Evolutionary conservation across 2,888 invertebrate genomes (phyloP).

Genomic region (Dynastes maya): DNA sequence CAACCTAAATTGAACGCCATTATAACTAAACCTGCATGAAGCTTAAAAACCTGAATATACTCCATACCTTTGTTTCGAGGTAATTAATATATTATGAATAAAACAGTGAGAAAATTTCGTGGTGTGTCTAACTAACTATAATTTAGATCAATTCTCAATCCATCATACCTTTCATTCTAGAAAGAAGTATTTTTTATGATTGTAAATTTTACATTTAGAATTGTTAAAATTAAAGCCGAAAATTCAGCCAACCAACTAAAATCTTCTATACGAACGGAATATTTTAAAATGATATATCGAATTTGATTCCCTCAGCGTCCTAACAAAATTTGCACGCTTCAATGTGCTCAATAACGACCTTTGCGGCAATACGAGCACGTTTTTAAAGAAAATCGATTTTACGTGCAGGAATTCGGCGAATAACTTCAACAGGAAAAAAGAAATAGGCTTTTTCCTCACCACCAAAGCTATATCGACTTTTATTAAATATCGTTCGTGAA

Average conservation of each 20-base stretch:
- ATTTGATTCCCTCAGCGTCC: conserved; percentile 49
- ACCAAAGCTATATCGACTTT: neutral
- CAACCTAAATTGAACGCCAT: no score
- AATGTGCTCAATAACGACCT: conserved; percentile 61
- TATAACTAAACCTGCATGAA: no score
- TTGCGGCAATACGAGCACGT: conserved; percentile 59
- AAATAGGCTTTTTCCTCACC: conserved; percentile 38
- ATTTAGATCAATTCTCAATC: no score
- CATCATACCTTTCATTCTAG: no score
- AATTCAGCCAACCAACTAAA: conserved; percentile 5
- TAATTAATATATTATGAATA: no score
- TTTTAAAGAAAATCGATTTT: conserved; percentile 59
- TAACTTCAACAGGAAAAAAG: conserved; percentile 34
- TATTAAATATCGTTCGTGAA: conserved; percentile 15
- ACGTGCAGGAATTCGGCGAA: conserved; percentile 47
- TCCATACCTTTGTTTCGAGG: no score
- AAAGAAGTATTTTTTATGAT: neutral
- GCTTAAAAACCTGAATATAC: no score
- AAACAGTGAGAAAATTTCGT: no score
- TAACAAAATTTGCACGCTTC: conserved; percentile 61
- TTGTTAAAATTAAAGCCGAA: conserved; percentile 16
- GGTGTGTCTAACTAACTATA: no score
- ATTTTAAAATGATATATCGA: conserved; percentile 50
- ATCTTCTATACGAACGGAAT: conserved; percentile 35
- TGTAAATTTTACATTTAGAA: neutral